phyloP scores from a whole-genome alignment of 2,797 vertebrate genomes.

The Steatocranus sp. region DNA sequence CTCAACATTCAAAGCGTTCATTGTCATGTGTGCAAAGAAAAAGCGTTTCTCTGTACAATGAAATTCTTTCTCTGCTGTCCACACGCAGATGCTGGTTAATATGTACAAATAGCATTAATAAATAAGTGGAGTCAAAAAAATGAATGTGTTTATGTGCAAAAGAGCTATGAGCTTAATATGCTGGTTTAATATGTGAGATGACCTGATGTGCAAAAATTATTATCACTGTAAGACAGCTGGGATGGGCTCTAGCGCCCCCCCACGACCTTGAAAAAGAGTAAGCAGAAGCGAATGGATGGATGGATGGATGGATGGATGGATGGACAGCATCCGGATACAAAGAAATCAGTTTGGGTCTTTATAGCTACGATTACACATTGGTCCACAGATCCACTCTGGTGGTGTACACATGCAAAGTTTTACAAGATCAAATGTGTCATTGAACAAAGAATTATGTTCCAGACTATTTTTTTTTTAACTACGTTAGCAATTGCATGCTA shows the following conservation, averaged over 20 bases:
- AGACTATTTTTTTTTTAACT: not conserved
- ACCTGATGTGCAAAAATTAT: not conserved
- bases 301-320: accelerated
- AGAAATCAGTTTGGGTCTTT: not conserved
- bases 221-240: not conserved
- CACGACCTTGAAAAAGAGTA: not conserved
- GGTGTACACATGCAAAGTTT: not conserved
- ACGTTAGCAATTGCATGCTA: not conserved
- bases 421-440: not conserved
- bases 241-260: accelerated
- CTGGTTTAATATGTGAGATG: not conserved
- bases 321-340: not conserved
- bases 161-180: not conserved
- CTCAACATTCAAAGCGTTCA: not conserved
- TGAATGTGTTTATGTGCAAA: not conserved
- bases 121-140: not conserved
- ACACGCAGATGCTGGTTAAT: not conserved
- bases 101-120: accelerated
- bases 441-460: not conserved
- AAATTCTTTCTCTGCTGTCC: not conserved
- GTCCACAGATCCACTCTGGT: not conserved
- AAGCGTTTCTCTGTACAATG: not conserved
- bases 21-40: not conserved
- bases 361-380: not conserved
- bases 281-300: not conserved